Evolutionary conservation across 2,797 vertebrate species (phyloP), one percentile per base, ranked within the genome.

Genomic region (Momotus momota): DNA sequence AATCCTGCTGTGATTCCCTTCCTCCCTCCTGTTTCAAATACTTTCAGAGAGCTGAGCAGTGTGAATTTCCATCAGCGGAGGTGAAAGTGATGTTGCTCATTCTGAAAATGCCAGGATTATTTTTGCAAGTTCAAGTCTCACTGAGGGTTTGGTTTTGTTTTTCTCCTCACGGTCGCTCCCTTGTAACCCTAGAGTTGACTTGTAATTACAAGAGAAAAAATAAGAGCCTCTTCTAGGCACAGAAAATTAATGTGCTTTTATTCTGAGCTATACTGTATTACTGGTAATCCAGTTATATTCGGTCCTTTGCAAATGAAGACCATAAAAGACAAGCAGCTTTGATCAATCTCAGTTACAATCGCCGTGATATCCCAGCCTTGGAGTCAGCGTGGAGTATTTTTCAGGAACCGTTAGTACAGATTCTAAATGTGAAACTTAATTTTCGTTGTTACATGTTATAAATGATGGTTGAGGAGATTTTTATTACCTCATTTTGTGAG

Each of bases 1-100:
- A 61, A 29, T 92, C 79, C 78, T 92, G 79, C 86, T 85, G 71
- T 94, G 86, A 92, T 91, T 94, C 91, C 95, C 81, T 93, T 91
- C 86, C 81, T 95, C 86, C 92, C 81, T 83, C 79, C 75, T 75
- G 72, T 88, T 80, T 81, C 79, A 83, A 67, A 96, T 89, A 69
- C 75, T 88, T 92, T 78, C 7, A 5, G 21, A 55, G 75, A 69
- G 75, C 85, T 78, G 35, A 94, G 69, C 75, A 86, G 54, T 11
- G 57, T 79, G 87, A 92, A 92, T 75, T 90, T 93, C 65, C 57
- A 74, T 67, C 78, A 61, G 92, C 65, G 81, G 65, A 82, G 81
- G 86, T 93, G 29, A 88, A 86, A 91, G 49, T 41, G 49, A 5
- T 61, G 18, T 31, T 87, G 51, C 74, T 88, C 33, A 38, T 95